These are phyloP conservation scores for Eremophila alpestris DNA, from an alignment of 2,797 vertebrate species.

Conservation along the genomic window DNA sequence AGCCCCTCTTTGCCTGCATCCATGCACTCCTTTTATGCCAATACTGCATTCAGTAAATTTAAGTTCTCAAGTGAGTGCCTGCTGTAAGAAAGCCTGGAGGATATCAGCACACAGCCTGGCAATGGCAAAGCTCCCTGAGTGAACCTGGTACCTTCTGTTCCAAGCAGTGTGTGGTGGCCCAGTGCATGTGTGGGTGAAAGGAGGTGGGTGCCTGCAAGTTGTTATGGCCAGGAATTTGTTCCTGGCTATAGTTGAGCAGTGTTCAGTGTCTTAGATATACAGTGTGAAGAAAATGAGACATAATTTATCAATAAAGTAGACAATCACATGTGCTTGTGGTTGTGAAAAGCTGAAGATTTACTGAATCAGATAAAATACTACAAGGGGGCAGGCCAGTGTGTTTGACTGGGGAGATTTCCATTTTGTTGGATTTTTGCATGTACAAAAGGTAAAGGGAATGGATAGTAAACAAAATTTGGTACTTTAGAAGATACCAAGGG, in stretches of 20 bases:
- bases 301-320: not conserved
- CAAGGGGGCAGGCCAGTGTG: not conserved
- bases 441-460: not conserved
- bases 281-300: not conserved
- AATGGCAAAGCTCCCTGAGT: not conserved
- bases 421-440: not conserved
- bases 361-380: not conserved
- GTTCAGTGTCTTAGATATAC: not conserved
- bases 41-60: not conserved
- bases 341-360: not conserved
- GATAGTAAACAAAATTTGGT: not conserved
- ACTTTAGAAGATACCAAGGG: not conserved
- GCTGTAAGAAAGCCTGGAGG: not conserved
- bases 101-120: not conserved
- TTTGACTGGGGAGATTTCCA: not conserved
- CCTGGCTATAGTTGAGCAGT: not conserved
- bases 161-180: not conserved
- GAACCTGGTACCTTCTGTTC: not conserved
- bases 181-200: fast-evolving
- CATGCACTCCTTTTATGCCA: not conserved
- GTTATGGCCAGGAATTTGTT: not conserved
- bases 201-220: not conserved
- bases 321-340: not conserved
- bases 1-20: not conserved
- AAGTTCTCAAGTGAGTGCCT: not conserved